A percentile compares a stretch with the other conserved stretches of the same genome.
These are phyloP conservation scores for Sebastes steindachneri DNA, from an alignment of 2,797 vertebrate species.

Conservation along the genomic window DNA sequence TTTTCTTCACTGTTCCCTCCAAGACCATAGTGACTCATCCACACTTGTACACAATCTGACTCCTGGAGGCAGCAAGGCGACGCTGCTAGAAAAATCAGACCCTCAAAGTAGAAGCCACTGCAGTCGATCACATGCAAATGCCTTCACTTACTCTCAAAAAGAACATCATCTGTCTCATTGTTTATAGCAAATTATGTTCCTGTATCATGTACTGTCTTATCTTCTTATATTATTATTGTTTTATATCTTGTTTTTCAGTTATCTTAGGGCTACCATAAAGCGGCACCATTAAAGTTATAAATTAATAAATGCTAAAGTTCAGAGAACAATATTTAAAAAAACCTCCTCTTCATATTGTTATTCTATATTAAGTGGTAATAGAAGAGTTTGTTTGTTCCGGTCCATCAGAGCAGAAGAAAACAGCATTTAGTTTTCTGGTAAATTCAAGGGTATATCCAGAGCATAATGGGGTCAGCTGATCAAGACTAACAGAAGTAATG, in stretches of 20 bases:
- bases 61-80: conserved; percentile 29
- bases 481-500: neutral
- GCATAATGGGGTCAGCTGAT: neutral
- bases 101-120: neutral
- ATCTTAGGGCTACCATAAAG: neutral
- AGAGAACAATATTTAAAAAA: neutral
- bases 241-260: neutral
- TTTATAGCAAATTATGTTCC: neutral
- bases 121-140: neutral
- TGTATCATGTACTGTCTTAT: neutral
- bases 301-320: neutral
- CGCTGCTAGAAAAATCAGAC: neutral
- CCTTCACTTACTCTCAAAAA: neutral
- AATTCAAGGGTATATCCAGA: neutral
- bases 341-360: too few relatives aligned
- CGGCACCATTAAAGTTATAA: neutral
- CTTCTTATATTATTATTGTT: neutral
- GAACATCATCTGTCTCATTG: neutral
- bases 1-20: conserved; percentile 64
- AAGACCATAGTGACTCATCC: conserved; percentile 66
- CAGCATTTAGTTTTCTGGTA: neutral
- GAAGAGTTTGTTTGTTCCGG: neutral
- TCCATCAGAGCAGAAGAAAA: neutral
- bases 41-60: conserved; percentile 47
- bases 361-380: neutral